Evolutionary conservation across 2,888 invertebrate genomes (phyloP).

Genomic region (Dasypogon diadema): DNA sequence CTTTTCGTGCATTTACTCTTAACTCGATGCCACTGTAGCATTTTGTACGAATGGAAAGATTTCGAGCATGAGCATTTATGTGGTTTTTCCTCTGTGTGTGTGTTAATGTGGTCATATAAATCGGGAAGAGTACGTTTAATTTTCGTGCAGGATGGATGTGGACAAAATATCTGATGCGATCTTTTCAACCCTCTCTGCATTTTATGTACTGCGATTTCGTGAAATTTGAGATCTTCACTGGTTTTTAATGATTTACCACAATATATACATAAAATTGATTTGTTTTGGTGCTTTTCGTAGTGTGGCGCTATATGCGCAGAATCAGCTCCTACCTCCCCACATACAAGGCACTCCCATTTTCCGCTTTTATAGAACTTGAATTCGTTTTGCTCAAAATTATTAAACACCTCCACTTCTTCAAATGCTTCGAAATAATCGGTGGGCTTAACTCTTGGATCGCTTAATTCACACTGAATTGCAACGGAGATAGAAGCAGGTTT

Average conservation of each 20-base stretch:
- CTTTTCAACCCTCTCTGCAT: background rate
- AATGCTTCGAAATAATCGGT: background rate
- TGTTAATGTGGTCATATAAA: background rate
- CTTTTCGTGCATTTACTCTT: background rate
- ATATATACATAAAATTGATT: background rate
- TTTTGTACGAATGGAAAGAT: background rate
- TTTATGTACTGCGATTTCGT: background rate
- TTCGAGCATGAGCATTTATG: background rate
- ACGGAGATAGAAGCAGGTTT: background rate
- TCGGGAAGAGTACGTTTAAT: background rate
- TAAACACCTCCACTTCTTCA: background rate
- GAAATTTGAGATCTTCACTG: background rate
- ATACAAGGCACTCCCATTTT: background rate
- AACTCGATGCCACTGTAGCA: background rate
- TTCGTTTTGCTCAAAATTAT: background rate
- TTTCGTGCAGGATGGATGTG: background rate
- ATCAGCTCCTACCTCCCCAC: background rate
- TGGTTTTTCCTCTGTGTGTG: background rate
- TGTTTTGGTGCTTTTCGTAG: background rate
- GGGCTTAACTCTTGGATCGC: background rate
- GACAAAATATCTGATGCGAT: background rate
- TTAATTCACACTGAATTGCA: background rate
- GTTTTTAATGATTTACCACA: background rate
- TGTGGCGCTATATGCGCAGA: background rate
- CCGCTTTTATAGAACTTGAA: background rate